Evolutionary conservation across 1,140 invertebrate genomes (phyloP), one percentile per base, ranked within the genome.

Genomic region (Zaprionus kolodkinae): DNA sequence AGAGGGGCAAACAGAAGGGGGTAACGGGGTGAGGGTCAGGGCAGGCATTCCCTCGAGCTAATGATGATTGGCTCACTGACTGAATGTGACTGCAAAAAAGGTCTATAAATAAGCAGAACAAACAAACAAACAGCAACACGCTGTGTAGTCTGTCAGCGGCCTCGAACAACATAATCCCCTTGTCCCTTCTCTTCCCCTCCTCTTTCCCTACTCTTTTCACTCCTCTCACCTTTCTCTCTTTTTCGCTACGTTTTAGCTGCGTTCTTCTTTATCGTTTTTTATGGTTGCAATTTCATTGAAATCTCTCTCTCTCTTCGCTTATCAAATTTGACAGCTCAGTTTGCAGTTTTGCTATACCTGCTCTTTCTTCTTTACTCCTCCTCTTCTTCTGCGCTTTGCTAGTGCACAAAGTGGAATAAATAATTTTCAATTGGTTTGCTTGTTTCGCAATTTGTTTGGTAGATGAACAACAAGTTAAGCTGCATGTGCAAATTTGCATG

Each of bases 31-130:
- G 13, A 10, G 50, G 52, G 40, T n/a, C 1, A 36, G 15, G n/a
- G 15, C 15, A 13, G 36, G 1, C 17, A 67, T 62, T 72, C 62
- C 59, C 59, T 59, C 57, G 36, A 38, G 63, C 74, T 69, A 71
- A 63, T 71, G 74, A 70, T 78, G 60, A 40, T 72, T 65, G 61
- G 17, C 43, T 56, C 36, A 64, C 21, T 78, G 61, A 56, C 50
- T 73, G 76, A 9, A 88, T 87, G 79, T 76, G 81, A 76, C 74
- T 71, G 62, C 65, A 74, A 72, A 45, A 45, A 85, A 87, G 38
- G 72, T 79, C 83, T 87, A 88, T 79, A 79, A 86, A 86, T 86
- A 86, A 63, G 7, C 65, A 50, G 13, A 33, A 45, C 62, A 54
- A 56, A 87, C 70, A 86, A 87, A 86, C 79, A 21, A 21, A 21